Conservation (phyloP, 1,140 invertebrate genomes). For the Sarcophaga bullata region DNA sequence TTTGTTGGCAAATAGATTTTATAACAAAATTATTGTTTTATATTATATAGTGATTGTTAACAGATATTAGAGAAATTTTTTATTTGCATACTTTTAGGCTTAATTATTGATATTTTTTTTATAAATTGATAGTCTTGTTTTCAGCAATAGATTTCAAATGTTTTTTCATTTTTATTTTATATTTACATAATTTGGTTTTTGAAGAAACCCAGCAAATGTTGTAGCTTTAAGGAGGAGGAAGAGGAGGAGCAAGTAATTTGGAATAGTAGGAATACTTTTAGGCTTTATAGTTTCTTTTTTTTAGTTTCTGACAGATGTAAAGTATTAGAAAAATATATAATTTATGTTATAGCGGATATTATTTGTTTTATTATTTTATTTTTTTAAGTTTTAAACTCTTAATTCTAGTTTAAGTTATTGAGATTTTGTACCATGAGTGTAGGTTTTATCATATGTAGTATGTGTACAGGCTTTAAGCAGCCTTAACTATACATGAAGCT, state of each 20-base stretch:
- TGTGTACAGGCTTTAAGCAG: background rate
- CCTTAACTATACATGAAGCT: background rate
- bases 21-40: background rate
- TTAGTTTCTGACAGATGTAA: background rate
- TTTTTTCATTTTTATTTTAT: background rate
- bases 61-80: background rate
- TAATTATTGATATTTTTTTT: background rate
- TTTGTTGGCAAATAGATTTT: background rate
- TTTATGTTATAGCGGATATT: no score
- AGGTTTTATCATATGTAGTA: no score
- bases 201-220: background rate
- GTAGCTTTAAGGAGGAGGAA: background rate
- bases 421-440: background rate
- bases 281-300: background rate
- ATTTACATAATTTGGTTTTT: background rate
- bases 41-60: background rate
- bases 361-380: no score
- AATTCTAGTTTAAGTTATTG: background rate
- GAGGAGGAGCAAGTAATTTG: no score
- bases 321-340: no score
- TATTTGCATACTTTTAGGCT: background rate
- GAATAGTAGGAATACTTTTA: no score
- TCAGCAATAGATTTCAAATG: background rate
- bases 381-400: no score
- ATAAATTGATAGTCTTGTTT: background rate